Evolutionary conservation across 1,140 invertebrate genomes (phyloP), one percentile per base, ranked within the genome.

Genomic region (Drosophila ambigua): DNA sequence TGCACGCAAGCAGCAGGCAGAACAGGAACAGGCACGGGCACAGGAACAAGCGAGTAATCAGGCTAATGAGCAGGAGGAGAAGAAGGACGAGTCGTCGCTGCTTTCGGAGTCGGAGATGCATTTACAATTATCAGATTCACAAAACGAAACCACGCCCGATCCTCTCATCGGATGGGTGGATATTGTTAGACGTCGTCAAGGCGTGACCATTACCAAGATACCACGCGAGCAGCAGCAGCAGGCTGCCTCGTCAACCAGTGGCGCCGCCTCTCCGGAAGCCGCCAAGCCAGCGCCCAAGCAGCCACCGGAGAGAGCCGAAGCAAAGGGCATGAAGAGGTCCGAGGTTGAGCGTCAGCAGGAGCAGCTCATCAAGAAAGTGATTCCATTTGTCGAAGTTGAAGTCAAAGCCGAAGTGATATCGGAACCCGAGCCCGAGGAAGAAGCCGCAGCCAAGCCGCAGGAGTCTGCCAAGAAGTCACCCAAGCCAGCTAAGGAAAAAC

Each of bases 361-460:
- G 31, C 85, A 89, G 41, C 65, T 89, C 1, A 89, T 88, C 7
- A 83, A 81, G 16, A 89, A 84, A 16, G 83, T 90, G 6, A 64
- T 91, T 31, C 89, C 90, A 5, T 90, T 82, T 50, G 51, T 89
- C 45, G 84, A 92, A 46, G 92, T 88, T 44, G 80, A 91, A 49
- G 92, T 92, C 16, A 93, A 93, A 80, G 92, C 72, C 26, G 82
- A 87, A 13, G 52, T 85, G 4, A 16, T 85, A 13, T 85, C 81
- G 2, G 92, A 92, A 67, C 79, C 91, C 8, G 90, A 92, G 39
- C 89, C 90, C 0, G 84, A 65, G 15, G 67, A 76, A 26, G 53
- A 63, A 11, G 16, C 11, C 4, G 2, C 16, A 16, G 16, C 2
- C 8, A 16, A 31, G 2, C 43, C 23, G 35, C 35, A 39, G 4